Conservation (phyloP, 2,113 vertebrate species). For the Dicaeum eximium region DNA sequence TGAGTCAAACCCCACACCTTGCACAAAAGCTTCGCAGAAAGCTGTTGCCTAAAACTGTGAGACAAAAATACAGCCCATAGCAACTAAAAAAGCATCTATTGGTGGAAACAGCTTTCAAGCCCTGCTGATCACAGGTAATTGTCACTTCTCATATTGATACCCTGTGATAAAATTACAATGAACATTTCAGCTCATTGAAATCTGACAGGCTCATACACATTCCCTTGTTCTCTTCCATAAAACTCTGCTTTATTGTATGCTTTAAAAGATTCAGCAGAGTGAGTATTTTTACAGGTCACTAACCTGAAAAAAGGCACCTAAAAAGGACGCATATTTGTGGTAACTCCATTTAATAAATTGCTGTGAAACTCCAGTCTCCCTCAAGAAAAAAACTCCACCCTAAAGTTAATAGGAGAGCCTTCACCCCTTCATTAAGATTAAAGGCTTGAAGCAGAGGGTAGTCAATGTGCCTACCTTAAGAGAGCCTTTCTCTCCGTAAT, state of each 20-base stretch:
- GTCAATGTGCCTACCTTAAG: neutral
- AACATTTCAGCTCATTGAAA: neutral
- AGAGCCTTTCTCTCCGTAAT: too few species aligned
- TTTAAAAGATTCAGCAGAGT: neutral
- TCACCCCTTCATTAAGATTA: neutral
- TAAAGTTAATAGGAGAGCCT: neutral
- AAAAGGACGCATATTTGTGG: neutral
- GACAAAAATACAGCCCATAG: neutral
- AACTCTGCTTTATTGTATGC: neutral
- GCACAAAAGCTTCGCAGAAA: neutral
- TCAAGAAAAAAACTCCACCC: neutral
- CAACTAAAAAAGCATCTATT: neutral
- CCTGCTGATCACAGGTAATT: neutral
- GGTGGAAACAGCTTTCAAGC: neutral
- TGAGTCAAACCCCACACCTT: neutral
- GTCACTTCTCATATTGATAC: neutral
- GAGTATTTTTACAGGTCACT: neutral
- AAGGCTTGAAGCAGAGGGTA: neutral
- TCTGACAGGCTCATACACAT: neutral
- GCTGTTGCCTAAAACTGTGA: neutral
- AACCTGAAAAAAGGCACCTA: neutral
- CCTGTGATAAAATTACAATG: neutral
- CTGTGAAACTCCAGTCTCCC: neutral
- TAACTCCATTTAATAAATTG: neutral
- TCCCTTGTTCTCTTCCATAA: conserved; percentile 13